phyloP scores from a whole-genome alignment of 1,140 invertebrate genomes.

The Harlomillsia oculata region DNA sequence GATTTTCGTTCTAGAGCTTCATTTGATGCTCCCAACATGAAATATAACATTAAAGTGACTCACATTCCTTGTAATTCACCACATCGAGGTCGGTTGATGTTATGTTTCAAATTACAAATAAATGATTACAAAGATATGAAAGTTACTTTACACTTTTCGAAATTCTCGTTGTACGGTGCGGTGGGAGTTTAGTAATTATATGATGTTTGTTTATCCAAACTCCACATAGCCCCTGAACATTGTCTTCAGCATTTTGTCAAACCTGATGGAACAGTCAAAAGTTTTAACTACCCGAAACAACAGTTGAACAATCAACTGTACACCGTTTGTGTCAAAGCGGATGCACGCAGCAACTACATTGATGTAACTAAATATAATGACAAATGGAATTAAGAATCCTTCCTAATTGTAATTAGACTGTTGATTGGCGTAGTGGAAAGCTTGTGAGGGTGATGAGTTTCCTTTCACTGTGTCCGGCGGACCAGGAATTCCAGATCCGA shows the following conservation, averaged over 20 bases:
- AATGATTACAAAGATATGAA: too few species aligned
- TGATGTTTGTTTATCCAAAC: too few species aligned
- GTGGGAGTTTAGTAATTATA: too few species aligned
- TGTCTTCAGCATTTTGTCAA: slow-evolving; percentile 4
- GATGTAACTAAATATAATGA: too few species aligned
- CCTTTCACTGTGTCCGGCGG: too few species aligned
- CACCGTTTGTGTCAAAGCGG: slow-evolving; percentile 3
- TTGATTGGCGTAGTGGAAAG: too few species aligned
- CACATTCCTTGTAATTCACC: slow-evolving; percentile 9
- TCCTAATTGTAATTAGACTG: too few species aligned
- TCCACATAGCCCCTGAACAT: slow-evolving; percentile 8
- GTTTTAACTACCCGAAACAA: slow-evolving; percentile 10
- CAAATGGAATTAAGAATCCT: too few species aligned
- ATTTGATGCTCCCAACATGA: not conserved
- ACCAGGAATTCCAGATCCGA: too few species aligned
- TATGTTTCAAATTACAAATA: not conserved
- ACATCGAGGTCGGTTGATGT: not conserved
- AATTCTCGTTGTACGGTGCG: too few species aligned
- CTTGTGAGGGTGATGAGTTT: too few species aligned
- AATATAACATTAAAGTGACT: slow-evolving; percentile 4
- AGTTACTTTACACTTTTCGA: too few species aligned
- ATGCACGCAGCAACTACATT: not conserved
- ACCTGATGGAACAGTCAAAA: not conserved
- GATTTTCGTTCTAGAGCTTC: not conserved
- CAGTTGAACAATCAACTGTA: slow-evolving; percentile 10